Evolutionary conservation across 2,113 vertebrate genomes (phyloP).

Genomic region (Passer domesticus): DNA sequence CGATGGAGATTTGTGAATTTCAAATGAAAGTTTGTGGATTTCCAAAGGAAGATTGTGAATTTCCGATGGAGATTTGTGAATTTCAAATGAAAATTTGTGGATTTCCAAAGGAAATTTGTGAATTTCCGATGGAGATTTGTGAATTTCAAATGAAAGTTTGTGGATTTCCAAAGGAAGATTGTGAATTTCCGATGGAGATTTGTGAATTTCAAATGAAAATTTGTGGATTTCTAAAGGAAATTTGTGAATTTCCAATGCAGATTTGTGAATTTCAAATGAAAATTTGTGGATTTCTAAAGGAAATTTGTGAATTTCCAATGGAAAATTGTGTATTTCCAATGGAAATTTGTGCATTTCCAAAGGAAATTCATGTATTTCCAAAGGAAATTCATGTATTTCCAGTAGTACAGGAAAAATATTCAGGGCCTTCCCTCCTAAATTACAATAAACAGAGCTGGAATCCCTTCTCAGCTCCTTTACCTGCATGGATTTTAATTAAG

Average conservation of each 20-base stretch:
- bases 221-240: not conserved
- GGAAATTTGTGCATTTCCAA: not conserved
- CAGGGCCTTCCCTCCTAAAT: not conserved
- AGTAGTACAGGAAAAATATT: not conserved
- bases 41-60: no score
- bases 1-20: no score
- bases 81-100: not conserved
- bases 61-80: no score
- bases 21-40: no score
- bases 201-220: not conserved
- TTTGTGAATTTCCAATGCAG: not conserved
- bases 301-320: not conserved
- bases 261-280: not conserved
- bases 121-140: not conserved
- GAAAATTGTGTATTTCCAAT: not conserved
- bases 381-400: not conserved
- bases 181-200: not conserved
- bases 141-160: not conserved
- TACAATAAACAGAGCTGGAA: not conserved
- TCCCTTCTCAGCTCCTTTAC: not conserved
- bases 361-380: no score
- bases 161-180: not conserved
- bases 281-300: not conserved
- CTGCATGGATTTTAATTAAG: not conserved
- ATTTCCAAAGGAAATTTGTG: not conserved